Evolutionary conservation across 1,140 invertebrate species (phyloP).

Genomic region (Trinorchestia longiramus): DNA sequence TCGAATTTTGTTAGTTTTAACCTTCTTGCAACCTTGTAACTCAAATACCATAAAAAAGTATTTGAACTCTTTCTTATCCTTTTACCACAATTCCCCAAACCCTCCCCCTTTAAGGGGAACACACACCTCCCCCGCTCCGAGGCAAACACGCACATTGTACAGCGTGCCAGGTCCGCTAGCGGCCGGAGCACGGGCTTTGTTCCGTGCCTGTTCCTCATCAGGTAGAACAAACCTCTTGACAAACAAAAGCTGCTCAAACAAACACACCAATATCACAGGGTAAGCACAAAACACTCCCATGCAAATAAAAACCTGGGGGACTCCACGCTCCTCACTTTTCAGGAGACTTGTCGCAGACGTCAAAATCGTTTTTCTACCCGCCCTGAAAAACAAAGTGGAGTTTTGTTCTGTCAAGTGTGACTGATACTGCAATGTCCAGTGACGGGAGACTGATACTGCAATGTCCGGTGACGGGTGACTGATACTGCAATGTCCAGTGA

Average conservation of each 20-base stretch:
- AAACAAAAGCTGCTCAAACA: slow-evolving; percentile 45
- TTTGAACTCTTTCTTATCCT: background rate
- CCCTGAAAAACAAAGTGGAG: background rate
- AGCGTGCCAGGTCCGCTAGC: background rate
- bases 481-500: background rate
- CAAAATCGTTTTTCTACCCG: background rate
- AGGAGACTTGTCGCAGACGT: background rate
- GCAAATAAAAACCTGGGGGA: slow-evolving; percentile 11
- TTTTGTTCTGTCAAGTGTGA: background rate
- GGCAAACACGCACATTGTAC: background rate
- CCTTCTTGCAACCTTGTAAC: background rate
- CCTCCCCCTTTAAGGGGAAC: background rate
- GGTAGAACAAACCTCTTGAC: slow-evolving; percentile 38
- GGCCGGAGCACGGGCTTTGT: background rate
- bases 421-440: background rate
- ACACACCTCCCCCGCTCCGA: background rate
- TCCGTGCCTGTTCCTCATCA: slow-evolving; percentile 17
- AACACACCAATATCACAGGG: slow-evolving; percentile 38
- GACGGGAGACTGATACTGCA: background rate
- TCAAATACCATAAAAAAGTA: background rate
- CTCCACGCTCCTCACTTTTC: background rate
- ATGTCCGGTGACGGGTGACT: background rate
- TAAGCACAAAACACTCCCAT: slow-evolving; percentile 4
- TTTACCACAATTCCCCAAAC: background rate
- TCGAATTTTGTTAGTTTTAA: background rate